A percentile compares a stretch with the other conserved stretches of the same genome.
Evolutionary conservation across 1,140 invertebrate genomes (phyloP).

Genomic region (Globodera rostochiensis): DNA sequence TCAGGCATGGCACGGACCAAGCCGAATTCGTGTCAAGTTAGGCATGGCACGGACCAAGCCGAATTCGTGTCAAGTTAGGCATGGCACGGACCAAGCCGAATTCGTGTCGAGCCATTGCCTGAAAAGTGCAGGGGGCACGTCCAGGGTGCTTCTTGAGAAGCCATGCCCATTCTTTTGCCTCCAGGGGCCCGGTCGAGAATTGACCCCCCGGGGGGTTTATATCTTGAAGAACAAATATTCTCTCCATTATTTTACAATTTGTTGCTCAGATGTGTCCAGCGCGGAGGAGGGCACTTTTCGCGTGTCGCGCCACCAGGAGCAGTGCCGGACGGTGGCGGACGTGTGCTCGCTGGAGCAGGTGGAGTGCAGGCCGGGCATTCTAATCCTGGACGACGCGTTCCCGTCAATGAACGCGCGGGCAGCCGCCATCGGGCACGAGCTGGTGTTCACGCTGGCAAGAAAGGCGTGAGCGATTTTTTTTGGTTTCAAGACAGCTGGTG

Average conservation of each 20-base stretch:
- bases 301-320: constrained; percentile 62
- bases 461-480: not conserved
- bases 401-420: constrained; percentile 61
- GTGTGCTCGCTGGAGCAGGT: constrained; percentile 64
- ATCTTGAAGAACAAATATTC: constrained; percentile 7
- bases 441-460: constrained; percentile 51
- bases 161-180: no score
- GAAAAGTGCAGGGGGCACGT: no score
- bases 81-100: no score
- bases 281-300: constrained; percentile 65
- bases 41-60: no score
- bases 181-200: no score
- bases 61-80: no score
- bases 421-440: constrained; percentile 55
- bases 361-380: constrained; percentile 49
- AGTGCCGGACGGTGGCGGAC: constrained; percentile 57
- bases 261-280: constrained; percentile 59
- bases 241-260: constrained; percentile 20
- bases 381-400: constrained; percentile 63
- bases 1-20: no score
- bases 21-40: no score
- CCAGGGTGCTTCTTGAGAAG: no score
- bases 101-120: no score
- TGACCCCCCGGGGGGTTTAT: no score
- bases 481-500: not conserved